Percentiles rank a stretch among this genome's conserved stretches.
These are phyloP conservation scores for Homarus gammarus DNA, from an alignment of 2,888 invertebrate species.

Conservation along the genomic window DNA sequence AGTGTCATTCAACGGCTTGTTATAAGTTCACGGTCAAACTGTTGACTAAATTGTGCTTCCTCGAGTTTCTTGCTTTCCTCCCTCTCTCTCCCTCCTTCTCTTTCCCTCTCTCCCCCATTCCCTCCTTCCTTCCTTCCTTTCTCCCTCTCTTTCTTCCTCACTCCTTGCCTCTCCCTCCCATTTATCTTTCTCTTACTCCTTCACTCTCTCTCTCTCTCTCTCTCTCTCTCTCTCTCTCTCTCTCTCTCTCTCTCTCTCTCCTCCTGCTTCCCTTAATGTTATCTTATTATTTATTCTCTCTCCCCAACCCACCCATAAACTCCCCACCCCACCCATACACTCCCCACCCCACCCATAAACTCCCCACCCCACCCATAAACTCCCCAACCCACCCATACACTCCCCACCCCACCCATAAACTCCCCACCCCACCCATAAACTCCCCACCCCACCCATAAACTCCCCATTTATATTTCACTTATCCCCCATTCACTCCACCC, in stretches of 20 bases:
- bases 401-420: not conserved
- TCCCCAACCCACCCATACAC: not conserved
- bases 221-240: not conserved
- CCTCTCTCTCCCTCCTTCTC: conserved; percentile 13
- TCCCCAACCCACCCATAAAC: too few relatives aligned
- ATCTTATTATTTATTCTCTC: too few relatives aligned
- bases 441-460: not conserved
- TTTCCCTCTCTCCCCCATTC: conserved; percentile 32
- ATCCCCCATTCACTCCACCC: conserved; percentile 2
- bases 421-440: not conserved
- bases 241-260: not conserved
- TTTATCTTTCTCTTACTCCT: not conserved
- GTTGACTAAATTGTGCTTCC: conserved; percentile 49
- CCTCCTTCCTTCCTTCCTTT: conserved; percentile 15
- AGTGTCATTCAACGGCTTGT: conserved; percentile 56
- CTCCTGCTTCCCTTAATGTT: not conserved
- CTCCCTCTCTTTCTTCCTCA: conserved; percentile 7
- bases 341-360: too few relatives aligned
- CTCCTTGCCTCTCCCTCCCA: not conserved
- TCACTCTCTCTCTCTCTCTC: not conserved
- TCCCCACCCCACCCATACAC: too few relatives aligned
- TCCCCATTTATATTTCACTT: too few relatives aligned
- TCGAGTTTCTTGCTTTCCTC: conserved; percentile 6
- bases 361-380: not conserved
- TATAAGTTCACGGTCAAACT: conserved; percentile 48